phyloP scores from a whole-genome alignment of 1,140 invertebrate genomes.

The Homalodisca vitripennis region DNA sequence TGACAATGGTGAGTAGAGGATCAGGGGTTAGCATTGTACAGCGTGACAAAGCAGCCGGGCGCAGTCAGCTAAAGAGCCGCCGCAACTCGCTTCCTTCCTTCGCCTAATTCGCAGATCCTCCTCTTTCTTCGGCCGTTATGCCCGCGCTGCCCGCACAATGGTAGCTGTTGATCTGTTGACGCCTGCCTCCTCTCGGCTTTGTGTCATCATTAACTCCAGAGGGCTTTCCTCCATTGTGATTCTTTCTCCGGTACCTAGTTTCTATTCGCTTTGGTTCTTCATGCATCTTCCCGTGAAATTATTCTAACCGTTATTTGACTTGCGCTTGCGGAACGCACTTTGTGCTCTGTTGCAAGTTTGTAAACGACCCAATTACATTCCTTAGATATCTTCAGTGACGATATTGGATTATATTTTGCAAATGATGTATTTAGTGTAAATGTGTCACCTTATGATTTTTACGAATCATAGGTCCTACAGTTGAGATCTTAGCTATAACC shows the following conservation, averaged over 20 bases:
- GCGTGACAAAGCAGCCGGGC: not conserved
- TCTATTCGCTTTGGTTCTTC: not conserved
- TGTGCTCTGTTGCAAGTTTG: not conserved
- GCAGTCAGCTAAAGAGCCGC: constrained; percentile 26
- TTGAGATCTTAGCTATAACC: not conserved
- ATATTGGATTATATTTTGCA: not conserved
- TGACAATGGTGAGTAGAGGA: constrained; percentile 6
- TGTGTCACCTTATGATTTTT: not conserved
- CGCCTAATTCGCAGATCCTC: constrained; percentile 20
- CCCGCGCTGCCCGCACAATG: constrained; percentile 15
- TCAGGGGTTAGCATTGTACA: constrained; percentile 2
- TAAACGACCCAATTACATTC: not conserved
- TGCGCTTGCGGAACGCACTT: no score
- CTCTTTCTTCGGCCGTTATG: not conserved
- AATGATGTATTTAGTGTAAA: not conserved
- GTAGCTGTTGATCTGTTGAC: no score
- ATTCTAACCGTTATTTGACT: not conserved
- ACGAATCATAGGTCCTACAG: not conserved
- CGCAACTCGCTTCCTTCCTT: constrained; percentile 2
- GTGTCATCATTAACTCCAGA: not conserved
- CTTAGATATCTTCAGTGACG: not conserved
- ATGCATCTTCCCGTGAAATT: not conserved
- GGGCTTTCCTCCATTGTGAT: not conserved
- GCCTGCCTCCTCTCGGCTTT: not conserved
- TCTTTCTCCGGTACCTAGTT: not conserved